Base-by-base conservation (phyloP, 2,888 invertebrate genomes). In the Eilema griseolum region DNA sequence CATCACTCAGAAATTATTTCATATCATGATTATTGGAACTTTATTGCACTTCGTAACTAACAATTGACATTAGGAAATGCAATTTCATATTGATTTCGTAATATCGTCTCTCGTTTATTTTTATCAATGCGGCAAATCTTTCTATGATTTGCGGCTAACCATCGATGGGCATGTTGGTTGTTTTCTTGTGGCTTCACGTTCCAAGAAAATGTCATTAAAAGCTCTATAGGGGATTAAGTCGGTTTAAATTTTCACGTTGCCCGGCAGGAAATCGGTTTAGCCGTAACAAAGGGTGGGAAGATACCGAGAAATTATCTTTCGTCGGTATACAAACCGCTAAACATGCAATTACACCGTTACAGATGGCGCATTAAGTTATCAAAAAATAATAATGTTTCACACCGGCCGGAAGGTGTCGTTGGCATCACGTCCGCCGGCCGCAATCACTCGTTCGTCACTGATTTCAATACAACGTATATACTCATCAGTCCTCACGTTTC, bases 41-140 rank as follows among this genome's bases (percentile, higher is more conserved):
- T 95, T 95, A 95, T 95, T 95, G 95, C 95, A 94, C 95, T 94
- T 93, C 89, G 95, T 94, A 95, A 95, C 94, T 94, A 95, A 95
- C 95, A 95, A 95, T 95, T 95, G 95, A 95, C 95, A 95, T 95
- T 95, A 95, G 95, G 94, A 94, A 94, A 94, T 95, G 94, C 94
- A 95, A 95, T 95, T 94, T 94, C 92, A 94, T 94, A 95, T 95
- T 95, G 95, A 95, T 95, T 95, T 90, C 91, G 93, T 94, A 94
- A 94, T 94, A 90, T 91, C 87, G 86, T 82, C 83, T 84, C 86
- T 91, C 92, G 90, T 95, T 95, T 94, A 93, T 95, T 95, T 94
- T 95, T 94, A 94, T 92, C 91, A 93, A 93, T 92, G 93, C 92
- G 91, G 93, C 92, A 93, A 94, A 94, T 95, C 91, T 93, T 90